Percentiles rank a stretch among this genome's conserved stretches.
phyloP scores from a whole-genome alignment of 2,113 vertebrate species.

The Dendrocopos noguchii region DNA sequence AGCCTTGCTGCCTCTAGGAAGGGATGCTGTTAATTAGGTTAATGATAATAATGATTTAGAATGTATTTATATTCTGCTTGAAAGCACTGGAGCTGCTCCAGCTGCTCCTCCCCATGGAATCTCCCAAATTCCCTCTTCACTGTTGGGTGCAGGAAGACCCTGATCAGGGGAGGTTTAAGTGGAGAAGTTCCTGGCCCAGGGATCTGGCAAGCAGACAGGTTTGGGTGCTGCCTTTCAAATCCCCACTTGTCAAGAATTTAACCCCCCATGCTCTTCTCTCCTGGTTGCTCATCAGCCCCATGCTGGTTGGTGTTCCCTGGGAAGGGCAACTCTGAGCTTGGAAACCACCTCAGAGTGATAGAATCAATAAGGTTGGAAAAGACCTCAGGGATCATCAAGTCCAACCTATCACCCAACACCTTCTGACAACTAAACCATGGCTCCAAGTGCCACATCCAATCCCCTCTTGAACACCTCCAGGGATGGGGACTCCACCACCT shows the following conservation, averaged over 20 bases:
- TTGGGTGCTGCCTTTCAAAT: background rate
- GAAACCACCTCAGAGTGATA: background rate
- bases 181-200: background rate
- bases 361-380: too few species aligned
- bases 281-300: fast-evolving
- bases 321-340: background rate
- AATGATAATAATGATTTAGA: too few species aligned
- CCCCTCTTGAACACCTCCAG: too few species aligned
- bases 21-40: background rate
- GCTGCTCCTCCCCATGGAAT: background rate
- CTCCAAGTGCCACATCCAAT: too few species aligned
- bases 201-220: background rate
- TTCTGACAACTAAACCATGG: too few species aligned
- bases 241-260: background rate
- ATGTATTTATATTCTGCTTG: fast-evolving
- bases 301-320: fast-evolving
- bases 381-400: too few species aligned
- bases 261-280: fast-evolving
- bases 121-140: background rate
- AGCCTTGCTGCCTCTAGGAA: background rate
- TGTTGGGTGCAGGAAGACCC: fast-evolving
- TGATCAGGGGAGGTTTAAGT: fast-evolving
- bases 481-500: too few species aligned
- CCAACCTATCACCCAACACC: too few species aligned
- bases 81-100: fast-evolving